phyloP scores from a whole-genome alignment of 2,113 vertebrate genomes.

The Equus przewalskii region DNA sequence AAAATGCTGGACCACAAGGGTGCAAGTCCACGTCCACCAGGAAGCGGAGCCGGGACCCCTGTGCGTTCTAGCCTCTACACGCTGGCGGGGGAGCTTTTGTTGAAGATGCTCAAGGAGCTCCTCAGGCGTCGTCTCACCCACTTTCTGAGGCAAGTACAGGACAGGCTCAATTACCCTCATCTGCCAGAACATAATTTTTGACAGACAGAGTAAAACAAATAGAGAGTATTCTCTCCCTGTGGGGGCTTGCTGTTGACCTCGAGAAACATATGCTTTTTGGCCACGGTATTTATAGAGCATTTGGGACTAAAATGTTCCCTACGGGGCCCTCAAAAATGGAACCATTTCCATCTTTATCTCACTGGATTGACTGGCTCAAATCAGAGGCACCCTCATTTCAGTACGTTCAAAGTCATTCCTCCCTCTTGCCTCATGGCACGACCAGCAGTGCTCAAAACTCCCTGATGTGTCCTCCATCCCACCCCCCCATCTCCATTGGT shows the following conservation, averaged over 20 bases:
- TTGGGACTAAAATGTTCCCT: not conserved
- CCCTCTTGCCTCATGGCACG: not conserved
- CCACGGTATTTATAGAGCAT: not conserved
- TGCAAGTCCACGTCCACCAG: fast-evolving
- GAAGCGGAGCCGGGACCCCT: fast-evolving
- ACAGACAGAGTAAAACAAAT: not conserved
- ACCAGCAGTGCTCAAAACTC: no score
- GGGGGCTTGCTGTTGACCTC: not conserved
- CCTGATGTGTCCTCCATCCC: fast-evolving
- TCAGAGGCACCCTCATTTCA: not conserved
- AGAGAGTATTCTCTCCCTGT: fast-evolving
- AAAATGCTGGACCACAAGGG: fast-evolving
- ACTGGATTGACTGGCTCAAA: not conserved
- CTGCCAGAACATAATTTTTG: no score
- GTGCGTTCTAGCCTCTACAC: fast-evolving
- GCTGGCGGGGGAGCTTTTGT: fast-evolving
- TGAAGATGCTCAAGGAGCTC: no score
- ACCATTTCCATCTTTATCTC: not conserved
- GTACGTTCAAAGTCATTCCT: fast-evolving
- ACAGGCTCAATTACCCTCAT: not conserved
- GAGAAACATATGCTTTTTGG: fast-evolving
- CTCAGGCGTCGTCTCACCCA: fast-evolving
- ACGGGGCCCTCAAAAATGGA: not conserved
- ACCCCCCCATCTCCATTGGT: fast-evolving
- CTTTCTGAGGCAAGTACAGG: not conserved